Percentiles rank a stretch among this genome's conserved stretches.
Conservation (phyloP, 2,113 vertebrate species). For the Garra rufa region DNA sequence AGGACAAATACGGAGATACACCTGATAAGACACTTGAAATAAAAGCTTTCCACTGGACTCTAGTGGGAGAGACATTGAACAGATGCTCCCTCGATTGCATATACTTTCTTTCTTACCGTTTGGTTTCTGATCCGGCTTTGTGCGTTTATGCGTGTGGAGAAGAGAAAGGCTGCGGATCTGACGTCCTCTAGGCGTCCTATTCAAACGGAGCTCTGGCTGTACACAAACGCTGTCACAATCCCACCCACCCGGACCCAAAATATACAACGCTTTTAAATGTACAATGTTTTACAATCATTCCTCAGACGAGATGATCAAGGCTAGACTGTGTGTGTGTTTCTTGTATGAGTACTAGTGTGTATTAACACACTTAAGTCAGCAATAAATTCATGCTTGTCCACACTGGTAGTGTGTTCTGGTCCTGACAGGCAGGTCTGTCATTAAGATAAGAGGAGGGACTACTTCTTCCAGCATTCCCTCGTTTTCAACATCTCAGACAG, state of each 20-base stretch:
- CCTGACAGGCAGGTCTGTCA: conserved; percentile 31
- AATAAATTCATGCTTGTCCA: conserved; percentile 52
- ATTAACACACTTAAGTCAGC: conserved; percentile 11
- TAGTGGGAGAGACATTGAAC: conserved; percentile 17
- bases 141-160: conserved; percentile 38
- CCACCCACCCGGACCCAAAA: conserved; percentile 55
- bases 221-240: conserved; percentile 33
- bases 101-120: conserved; percentile 11
- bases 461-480: conserved; percentile 25
- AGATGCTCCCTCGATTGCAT: conserved; percentile 32
- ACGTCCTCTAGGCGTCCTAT: not conserved
- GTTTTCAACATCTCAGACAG: conserved; percentile 17
- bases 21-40: conserved; percentile 28
- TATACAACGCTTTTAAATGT: conserved; percentile 66
- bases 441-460: conserved; percentile 21
- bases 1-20: not conserved
- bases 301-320: conserved; percentile 50
- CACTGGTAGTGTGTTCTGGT: conserved; percentile 34
- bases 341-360: conserved; percentile 6
- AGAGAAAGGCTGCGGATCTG: conserved; percentile 35
- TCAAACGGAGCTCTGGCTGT: conserved; percentile 42
- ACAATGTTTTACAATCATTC: conserved; percentile 69
- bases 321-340: conserved; percentile 24
- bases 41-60: conserved; percentile 8
- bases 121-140: conserved; percentile 18